These are phyloP conservation scores for Microctonus hyperodae DNA, from an alignment of 2,888 invertebrate genomes.

Conservation along the genomic window DNA sequence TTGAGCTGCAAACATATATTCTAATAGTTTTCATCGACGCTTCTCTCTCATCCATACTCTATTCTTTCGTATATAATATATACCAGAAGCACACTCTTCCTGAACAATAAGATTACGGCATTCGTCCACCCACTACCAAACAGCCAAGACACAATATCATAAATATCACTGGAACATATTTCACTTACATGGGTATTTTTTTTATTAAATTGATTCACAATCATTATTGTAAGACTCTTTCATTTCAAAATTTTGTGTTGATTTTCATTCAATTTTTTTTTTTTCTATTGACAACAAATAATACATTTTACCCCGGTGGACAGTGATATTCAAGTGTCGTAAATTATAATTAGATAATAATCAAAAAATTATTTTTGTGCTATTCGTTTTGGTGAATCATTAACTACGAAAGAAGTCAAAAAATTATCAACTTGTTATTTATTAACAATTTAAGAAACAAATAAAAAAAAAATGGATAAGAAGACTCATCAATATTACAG, in stretches of 20 bases:
- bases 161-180: constrained; percentile 10
- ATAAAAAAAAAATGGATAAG: constrained; percentile 10
- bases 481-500: constrained; percentile 1
- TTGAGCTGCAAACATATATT: neutral
- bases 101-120: neutral
- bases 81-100: constrained; percentile 22
- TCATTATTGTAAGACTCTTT: constrained; percentile 12
- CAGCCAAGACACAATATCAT: constrained; percentile 17
- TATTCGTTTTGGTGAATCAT: neutral
- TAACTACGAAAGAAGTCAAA: neutral
- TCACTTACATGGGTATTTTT: too few species aligned
- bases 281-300: neutral
- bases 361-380: neutral
- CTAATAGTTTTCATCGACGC: constrained; percentile 11
- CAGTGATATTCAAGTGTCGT: neutral
- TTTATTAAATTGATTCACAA: too few species aligned
- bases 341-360: neutral
- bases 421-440: neutral
- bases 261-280: neutral
- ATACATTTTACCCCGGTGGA: neutral
- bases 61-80: constrained; percentile 15
- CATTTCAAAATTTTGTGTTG: constrained; percentile 1
- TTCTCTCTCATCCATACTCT: constrained; percentile 16
- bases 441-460: neutral
- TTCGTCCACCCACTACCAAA: constrained; percentile 35